Evolutionary conservation across 1,140 invertebrate genomes (phyloP), one percentile per base, ranked within the genome.

Genomic region (Philopotamus ludificatus): DNA sequence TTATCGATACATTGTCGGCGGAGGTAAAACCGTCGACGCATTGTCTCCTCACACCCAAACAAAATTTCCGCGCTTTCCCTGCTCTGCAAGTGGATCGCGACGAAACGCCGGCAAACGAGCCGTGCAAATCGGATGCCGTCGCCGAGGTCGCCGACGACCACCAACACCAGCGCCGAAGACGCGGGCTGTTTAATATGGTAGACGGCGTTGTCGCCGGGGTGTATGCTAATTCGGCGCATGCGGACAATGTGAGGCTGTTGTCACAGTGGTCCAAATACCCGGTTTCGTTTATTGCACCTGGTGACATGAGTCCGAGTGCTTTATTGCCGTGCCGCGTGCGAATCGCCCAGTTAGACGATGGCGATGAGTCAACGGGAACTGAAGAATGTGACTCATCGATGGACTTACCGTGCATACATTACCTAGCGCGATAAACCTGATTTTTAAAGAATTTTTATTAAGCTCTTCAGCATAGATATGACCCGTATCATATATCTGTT

Each of bases 221-320:
- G 10, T 47, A 47, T 47, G 44, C 44, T 47, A 47, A 47, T 47
- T 47, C 44, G n/a, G n/a, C n/a, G 8, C 18, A 4, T 12, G 4
- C 44, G 15, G 15, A 47, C 8, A 9, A 16, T 12, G 8, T 16
- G 44, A 47, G 44, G 44, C 8, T 47, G 44, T 16, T 47, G 44
- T 16, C 44, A 47, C 44, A 47, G 44, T 47, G 44, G 44, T 47
- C 44, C 44, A 47, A 20, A 47, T 47, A 47, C 44, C 44, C 44
- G 18, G 18, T 47, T 47, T 47, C 44, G 18, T 34, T 34, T 34
- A 7, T n/a, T n/a, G n/a, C n/a, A n/a, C n/a, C n/a, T n/a, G n/a
- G n/a, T n/a, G n/a, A n/a, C n/a, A n/a, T n/a, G n/a, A n/a, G n/a
- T n/a, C n/a, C n/a, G n/a, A n/a, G n/a, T n/a, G n/a, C 4, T 34